These are phyloP conservation scores for Pararge aegeria DNA, from an alignment of 1,140 invertebrate species.

Conservation along the genomic window DNA sequence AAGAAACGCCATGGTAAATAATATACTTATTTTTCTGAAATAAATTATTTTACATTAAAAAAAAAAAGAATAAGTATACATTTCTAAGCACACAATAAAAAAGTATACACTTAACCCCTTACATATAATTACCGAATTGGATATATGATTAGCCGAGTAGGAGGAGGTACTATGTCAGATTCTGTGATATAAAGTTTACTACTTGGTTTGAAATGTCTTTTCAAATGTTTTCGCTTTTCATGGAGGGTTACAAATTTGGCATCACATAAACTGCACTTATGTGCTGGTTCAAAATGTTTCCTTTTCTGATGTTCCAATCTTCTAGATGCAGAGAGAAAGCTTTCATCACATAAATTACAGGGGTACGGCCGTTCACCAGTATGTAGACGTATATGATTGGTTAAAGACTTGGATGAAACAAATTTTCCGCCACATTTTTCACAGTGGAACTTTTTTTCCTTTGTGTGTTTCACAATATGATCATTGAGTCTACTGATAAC, in stretches of 20 bases:
- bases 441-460: slow-evolving; percentile 56
- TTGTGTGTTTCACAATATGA: slow-evolving; percentile 62
- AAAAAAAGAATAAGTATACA: too few relatives aligned
- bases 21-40: too few relatives aligned
- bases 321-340: slow-evolving; percentile 60
- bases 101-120: too few relatives aligned
- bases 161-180: too few relatives aligned
- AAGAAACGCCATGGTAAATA: too few relatives aligned
- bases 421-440: slow-evolving; percentile 54
- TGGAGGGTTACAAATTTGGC: slow-evolving; percentile 46
- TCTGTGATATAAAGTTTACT: slow-evolving; percentile 51
- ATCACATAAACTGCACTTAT: slow-evolving; percentile 52
- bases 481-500: slow-evolving; percentile 48
- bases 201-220: slow-evolving; percentile 52
- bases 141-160: too few relatives aligned
- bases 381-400: slow-evolving; percentile 56
- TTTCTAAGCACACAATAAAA: too few relatives aligned
- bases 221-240: slow-evolving; percentile 46
- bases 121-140: too few relatives aligned
- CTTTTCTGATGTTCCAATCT: slow-evolving; percentile 57
- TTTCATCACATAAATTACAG: slow-evolving; percentile 57
- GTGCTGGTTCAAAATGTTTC: slow-evolving; percentile 54
- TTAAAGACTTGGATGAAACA: slow-evolving; percentile 51
- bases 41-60: too few relatives aligned
- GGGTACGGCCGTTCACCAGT: slow-evolving; percentile 60